A percentile compares a stretch with the other conserved stretches of the same genome.
phyloP scores from a whole-genome alignment of 2,113 vertebrate genomes.

The pig (Sus scrofa) region DNA sequence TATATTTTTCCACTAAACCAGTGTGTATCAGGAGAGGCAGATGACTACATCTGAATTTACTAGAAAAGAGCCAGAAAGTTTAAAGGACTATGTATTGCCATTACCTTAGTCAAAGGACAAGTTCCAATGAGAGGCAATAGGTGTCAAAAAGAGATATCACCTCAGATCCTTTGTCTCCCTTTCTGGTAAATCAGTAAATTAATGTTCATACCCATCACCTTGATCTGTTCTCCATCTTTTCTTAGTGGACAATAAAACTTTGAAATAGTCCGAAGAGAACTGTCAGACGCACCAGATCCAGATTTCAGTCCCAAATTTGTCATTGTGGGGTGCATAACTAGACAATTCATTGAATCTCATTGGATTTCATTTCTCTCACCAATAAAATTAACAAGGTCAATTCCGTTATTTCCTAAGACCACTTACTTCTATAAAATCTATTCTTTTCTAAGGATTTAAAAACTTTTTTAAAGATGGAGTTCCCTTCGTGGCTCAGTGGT shows the following conservation, averaged over 20 bases:
- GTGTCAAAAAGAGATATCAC: neutral
- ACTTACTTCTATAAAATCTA: neutral
- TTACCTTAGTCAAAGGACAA: neutral
- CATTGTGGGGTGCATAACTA: neutral
- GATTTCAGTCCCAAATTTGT: neutral
- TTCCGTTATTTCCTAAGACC: neutral
- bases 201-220: constrained; percentile 32
- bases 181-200: neutral
- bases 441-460: neutral
- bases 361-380: constrained; percentile 4
- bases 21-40: neutral
- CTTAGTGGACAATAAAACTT: constrained; percentile 3
- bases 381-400: neutral
- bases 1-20: constrained; percentile 6
- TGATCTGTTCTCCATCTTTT: neutral
- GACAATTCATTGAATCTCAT: neutral
- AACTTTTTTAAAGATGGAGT: neutral
- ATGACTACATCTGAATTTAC: neutral
- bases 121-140: neutral
- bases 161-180: neutral
- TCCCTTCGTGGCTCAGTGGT: too few species aligned
- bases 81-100: neutral
- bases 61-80: constrained; percentile 9
- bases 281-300: neutral
- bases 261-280: neutral